Conservation (phyloP, 2,888 invertebrate species). For the Eilema depressum region DNA sequence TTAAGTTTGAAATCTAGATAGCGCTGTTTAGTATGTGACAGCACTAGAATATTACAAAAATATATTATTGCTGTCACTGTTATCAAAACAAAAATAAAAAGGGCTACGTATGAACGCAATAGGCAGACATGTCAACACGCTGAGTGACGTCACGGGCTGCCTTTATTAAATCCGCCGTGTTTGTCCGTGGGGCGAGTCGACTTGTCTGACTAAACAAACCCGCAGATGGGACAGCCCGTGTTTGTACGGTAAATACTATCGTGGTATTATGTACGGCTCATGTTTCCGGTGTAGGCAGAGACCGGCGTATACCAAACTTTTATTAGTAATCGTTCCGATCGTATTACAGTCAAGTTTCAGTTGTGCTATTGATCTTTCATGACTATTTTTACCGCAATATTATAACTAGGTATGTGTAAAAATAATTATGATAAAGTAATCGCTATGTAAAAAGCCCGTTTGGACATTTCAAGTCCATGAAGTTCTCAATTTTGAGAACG, state of each 20-base stretch:
- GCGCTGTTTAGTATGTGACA: too few species aligned
- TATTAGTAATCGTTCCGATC: not conserved
- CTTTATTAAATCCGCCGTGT: slow-evolving; percentile 20
- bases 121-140: slow-evolving; percentile 5
- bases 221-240: slow-evolving; percentile 8
- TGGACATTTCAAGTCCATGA: too few species aligned
- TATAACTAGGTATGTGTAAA: too few species aligned
- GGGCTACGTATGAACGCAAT: not conserved
- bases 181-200: slow-evolving; percentile 13
- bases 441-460: too few species aligned
- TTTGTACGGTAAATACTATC: slow-evolving; percentile 16
- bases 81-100: not conserved
- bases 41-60: too few species aligned
- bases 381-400: too few species aligned
- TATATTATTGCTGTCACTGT: not conserved
- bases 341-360: too few species aligned
- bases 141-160: slow-evolving; percentile 13
- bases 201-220: slow-evolving; percentile 18
- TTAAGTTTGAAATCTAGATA: too few species aligned
- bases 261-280: not conserved
- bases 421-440: too few species aligned
- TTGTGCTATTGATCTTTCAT: too few species aligned
- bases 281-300: not conserved
- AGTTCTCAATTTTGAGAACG: too few species aligned
- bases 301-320: not conserved